These are phyloP conservation scores for Agriopis leucophaearia DNA, from an alignment of 2,888 invertebrate species.

Conservation along the genomic window DNA sequence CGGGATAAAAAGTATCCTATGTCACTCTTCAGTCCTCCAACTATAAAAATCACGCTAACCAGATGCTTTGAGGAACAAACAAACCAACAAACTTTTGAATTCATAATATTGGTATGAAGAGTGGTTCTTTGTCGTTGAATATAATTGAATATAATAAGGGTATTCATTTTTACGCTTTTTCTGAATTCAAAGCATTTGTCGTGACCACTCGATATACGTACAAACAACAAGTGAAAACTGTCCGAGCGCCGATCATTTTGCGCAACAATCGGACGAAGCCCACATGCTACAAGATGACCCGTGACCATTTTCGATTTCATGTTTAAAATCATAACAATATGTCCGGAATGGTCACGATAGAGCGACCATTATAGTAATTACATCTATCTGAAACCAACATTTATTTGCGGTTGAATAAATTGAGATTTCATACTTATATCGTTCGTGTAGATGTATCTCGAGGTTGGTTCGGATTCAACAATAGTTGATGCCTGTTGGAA, in stretches of 20 bases:
- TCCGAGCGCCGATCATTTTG: constrained; percentile 64
- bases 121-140: background rate
- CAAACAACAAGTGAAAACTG: constrained; percentile 73
- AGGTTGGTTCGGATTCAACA: constrained; percentile 70
- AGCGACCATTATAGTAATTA: constrained; percentile 79
- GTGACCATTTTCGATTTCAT: constrained; percentile 80
- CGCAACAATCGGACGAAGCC: constrained; percentile 64
- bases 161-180: constrained; percentile 5
- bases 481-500: constrained; percentile 65
- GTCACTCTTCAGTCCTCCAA: background rate
- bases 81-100: too few relatives aligned
- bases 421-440: constrained; percentile 50
- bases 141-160: background rate
- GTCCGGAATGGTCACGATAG: constrained; percentile 76
- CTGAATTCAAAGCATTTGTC: constrained; percentile 44
- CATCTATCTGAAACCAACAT: constrained; percentile 62
- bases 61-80: too few relatives aligned
- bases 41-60: background rate
- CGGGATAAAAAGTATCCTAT: too few relatives aligned
- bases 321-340: constrained; percentile 82
- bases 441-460: constrained; percentile 49
- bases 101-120: too few relatives aligned
- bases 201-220: constrained; percentile 62
- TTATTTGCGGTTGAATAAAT: constrained; percentile 52
- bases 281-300: constrained; percentile 72